These are phyloP conservation scores for Chrysolina haemoptera DNA, from an alignment of 2,888 invertebrate genomes.

Conservation along the genomic window DNA sequence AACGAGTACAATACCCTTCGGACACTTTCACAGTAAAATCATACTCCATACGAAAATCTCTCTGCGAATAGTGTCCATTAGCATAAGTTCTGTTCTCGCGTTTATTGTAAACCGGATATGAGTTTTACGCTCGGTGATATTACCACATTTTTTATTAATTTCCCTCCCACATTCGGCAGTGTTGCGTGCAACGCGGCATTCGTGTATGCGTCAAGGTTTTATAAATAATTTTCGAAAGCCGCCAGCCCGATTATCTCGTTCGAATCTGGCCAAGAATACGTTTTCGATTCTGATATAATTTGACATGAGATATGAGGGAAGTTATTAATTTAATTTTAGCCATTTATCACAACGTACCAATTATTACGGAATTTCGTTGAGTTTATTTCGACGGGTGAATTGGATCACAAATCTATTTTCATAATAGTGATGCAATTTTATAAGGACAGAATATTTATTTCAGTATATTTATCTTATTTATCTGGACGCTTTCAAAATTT, in stretches of 20 bases:
- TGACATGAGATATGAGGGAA: slow-evolving; percentile 41
- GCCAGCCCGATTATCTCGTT: slow-evolving; percentile 40
- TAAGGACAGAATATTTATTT: not conserved
- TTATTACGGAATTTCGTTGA: slow-evolving; percentile 9
- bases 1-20: not conserved
- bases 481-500: not conserved
- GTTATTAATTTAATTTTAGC: slow-evolving; percentile 35
- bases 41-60: not conserved
- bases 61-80: not conserved
- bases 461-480: not conserved
- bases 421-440: not conserved
- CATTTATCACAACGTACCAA: slow-evolving; percentile 35
- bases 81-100: not conserved
- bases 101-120: slow-evolving; percentile 18
- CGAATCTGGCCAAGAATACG: slow-evolving; percentile 44
- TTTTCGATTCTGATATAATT: slow-evolving; percentile 44
- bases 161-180: slow-evolving; percentile 16
- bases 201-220: slow-evolving; percentile 54
- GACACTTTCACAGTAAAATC: not conserved
- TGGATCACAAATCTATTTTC: not conserved
- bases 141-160: slow-evolving; percentile 27
- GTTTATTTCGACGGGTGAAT: not conserved
- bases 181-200: slow-evolving; percentile 46
- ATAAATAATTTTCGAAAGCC: slow-evolving; percentile 49
- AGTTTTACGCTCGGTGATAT: slow-evolving; percentile 20